Base-by-base conservation (phyloP, 2,888 invertebrate species). In the Gnatocerus cornutus region DNA sequence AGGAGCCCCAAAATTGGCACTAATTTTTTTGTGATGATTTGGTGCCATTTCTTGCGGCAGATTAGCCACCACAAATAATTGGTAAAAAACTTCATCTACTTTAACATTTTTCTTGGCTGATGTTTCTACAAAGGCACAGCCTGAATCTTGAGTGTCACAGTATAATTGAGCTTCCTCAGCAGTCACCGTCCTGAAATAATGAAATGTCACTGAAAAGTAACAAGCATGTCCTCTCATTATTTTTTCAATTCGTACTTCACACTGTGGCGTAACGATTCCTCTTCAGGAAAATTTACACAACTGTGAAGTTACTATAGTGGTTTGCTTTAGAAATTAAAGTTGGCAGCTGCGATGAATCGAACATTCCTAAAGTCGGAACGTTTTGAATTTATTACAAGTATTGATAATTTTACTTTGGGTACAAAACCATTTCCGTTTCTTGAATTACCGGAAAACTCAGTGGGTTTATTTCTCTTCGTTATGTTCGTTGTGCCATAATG, bases 1-100 rank as follows among this genome's bases (percentile, higher is more conserved):
- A 0, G 93, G 93, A 64, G 93, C 92, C 3, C 52, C 93, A 90
- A 93, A 93, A 6, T 90, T 91, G 9, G 91, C 90, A 77, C 90
- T 91, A 45, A 95, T 92, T 68, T 92, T 89, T 79, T 94, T 91
- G 84, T 95, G 95, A 81, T 94, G 92, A 79, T 94, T 94, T 0
- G 94, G 94, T 13, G 94, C 94, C 95, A 96, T 96, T 86, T 96
- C 95, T 77, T 93, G 85, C 0, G 95, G 95, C 68, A 96, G 85
- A 82, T 93, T 93, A 27, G 94, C 93, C 52, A 93, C 90, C 63
- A 92, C 89, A 83, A 96, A 96, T 8, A 96, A 88, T 77, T 93
- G 92, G 83, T 93, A 92, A 85, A 95, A 96, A 10, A 94, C 89
- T 79, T 95, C 94, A 79, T 95, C 94, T 56, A 96, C 92, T 79